These are phyloP conservation scores for Archocentrus centrarchus DNA, from an alignment of 2,113 vertebrate species.

Conservation along the genomic window DNA sequence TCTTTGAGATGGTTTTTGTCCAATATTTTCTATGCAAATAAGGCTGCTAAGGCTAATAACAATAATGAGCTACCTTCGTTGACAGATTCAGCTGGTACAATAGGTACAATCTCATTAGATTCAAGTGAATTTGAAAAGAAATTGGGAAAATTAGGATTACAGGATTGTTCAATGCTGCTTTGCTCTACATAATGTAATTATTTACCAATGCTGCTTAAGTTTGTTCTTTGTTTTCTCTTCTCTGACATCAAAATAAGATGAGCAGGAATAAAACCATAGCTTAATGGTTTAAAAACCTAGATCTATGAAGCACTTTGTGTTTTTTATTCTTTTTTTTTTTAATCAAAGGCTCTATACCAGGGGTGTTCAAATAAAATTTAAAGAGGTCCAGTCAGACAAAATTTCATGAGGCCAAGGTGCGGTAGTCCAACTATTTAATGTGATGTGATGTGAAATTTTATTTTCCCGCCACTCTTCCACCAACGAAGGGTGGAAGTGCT, in stretches of 20 bases:
- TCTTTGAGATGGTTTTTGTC: no score
- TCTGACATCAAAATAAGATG: not conserved
- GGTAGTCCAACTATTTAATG: no score
- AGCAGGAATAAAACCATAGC: not conserved
- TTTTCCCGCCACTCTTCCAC: rapidly evolving
- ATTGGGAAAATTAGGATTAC: not conserved
- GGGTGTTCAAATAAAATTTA: no score
- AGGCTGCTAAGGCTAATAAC: no score
- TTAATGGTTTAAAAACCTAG: not conserved
- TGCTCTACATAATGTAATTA: not conserved
- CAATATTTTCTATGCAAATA: no score
- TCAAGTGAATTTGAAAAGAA: not conserved
- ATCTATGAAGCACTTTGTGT: not conserved
- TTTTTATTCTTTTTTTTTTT: not conserved
- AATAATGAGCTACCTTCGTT: not conserved
- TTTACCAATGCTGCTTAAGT: not conserved
- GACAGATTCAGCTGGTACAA: not conserved
- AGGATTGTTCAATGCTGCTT: not conserved
- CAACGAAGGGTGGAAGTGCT: no score
- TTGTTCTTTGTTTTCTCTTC: not conserved
- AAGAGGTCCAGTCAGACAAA: no score
- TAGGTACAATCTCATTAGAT: not conserved
- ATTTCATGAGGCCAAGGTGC: no score
- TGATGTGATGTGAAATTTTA: no score
- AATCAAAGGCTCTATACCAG: not conserved